These are phyloP conservation scores for Melanotaenia trifasciata DNA, from an alignment of 2,797 vertebrate genomes.

Conservation along the genomic window DNA sequence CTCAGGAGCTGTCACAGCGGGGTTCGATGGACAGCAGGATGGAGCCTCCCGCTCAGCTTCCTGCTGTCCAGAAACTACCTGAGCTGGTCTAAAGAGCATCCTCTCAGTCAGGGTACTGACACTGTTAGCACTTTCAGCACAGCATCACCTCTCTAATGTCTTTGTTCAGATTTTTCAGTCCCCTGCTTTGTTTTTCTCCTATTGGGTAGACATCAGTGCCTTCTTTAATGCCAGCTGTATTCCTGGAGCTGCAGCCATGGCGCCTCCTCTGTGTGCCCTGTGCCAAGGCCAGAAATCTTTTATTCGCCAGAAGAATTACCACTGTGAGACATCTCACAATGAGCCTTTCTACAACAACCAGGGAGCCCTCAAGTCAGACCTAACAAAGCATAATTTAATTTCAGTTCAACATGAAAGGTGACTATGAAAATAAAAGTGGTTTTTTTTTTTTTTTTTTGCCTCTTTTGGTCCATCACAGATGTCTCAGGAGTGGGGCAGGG, in stretches of 20 bases:
- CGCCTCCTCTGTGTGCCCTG: slow-evolving; percentile 83
- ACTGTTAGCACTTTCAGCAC: background rate
- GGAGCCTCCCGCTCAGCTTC: slow-evolving; percentile 92
- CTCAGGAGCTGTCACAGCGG: slow-evolving; percentile 89
- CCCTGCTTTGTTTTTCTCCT: slow-evolving; percentile 25
- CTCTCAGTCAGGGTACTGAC: slow-evolving; percentile 86
- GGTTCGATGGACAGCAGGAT: slow-evolving; percentile 89
- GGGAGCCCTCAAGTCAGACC: slow-evolving; percentile 89
- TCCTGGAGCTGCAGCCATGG: slow-evolving; percentile 85
- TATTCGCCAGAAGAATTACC: slow-evolving; percentile 87
- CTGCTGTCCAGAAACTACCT: slow-evolving; percentile 88
- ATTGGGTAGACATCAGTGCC: slow-evolving; percentile 80
- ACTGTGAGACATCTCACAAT: slow-evolving; percentile 89
- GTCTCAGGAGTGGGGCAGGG: slow-evolving; percentile 86
- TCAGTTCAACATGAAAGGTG: background rate
- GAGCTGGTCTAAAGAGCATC: slow-evolving; percentile 87
- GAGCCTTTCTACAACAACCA: slow-evolving; percentile 91
- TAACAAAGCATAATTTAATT: background rate
- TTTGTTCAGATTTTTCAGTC: slow-evolving; percentile 5
- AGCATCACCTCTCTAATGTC: background rate
- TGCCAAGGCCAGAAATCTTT: slow-evolving; percentile 91
- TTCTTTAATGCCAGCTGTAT: slow-evolving; percentile 92
- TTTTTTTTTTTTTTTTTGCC: slow-evolving; percentile 38
- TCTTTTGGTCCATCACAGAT: slow-evolving; percentile 76
- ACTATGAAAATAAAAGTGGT: background rate